Percentiles rank a stretch among this genome's conserved stretches.
phyloP scores from a whole-genome alignment of 2,888 invertebrate species.

The Volucella inanis region DNA sequence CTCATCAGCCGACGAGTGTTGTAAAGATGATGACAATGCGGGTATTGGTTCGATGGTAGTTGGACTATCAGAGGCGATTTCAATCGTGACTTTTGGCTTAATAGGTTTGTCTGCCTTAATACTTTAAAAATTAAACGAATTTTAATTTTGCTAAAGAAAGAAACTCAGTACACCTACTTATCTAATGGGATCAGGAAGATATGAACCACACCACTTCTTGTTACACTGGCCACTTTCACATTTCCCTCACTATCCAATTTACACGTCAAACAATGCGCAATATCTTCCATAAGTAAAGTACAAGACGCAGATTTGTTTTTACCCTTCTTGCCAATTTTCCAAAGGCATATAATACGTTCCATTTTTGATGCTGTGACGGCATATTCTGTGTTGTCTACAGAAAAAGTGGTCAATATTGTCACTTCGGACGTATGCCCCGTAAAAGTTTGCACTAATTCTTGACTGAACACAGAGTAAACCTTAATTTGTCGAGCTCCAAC shows the following conservation, averaged over 20 bases:
- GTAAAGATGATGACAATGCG: conserved; percentile 83
- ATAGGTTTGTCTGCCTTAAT: conserved; percentile 85
- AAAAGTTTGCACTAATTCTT: conserved; percentile 86
- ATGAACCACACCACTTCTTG: conserved; percentile 91
- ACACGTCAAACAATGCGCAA: conserved; percentile 85
- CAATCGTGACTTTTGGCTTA: conserved; percentile 86
- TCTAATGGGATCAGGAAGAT: conserved; percentile 90
- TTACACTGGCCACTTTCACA: conserved; percentile 84
- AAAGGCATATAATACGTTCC: conserved; percentile 82
- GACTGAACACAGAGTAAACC: conserved; percentile 85
- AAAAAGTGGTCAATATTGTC: conserved; percentile 82
- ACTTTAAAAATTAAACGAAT: conserved; percentile 71
- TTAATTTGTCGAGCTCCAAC: conserved; percentile 80
- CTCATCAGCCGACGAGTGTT: conserved; percentile 79
- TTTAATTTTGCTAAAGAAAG: background rate
- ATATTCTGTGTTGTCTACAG: conserved; percentile 78
- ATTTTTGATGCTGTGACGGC: conserved; percentile 80
- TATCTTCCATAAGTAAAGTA: conserved; percentile 88
- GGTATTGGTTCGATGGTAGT: conserved; percentile 85
- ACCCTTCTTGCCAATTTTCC: conserved; percentile 81
- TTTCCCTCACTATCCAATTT: conserved; percentile 84
- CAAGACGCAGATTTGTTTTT: conserved; percentile 84
- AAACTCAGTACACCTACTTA: conserved; percentile 82
- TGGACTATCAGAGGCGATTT: conserved; percentile 85
- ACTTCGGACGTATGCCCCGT: conserved; percentile 87